Evolutionary conservation across 2,888 invertebrate species (phyloP).

Genomic region (Campoletis raptor): DNA sequence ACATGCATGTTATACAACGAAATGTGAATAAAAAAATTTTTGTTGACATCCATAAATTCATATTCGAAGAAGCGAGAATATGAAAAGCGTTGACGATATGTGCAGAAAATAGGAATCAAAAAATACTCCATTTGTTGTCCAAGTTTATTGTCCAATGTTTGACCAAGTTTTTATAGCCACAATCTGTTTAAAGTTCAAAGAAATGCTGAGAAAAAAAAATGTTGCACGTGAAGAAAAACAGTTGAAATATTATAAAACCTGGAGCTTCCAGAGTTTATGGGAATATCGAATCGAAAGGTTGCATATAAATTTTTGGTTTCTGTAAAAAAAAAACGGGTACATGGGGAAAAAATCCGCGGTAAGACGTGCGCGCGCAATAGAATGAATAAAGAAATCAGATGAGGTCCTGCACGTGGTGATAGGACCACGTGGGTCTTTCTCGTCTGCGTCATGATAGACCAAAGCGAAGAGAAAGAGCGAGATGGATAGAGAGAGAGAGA

Average conservation of each 20-base stretch:
- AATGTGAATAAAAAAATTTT: no score
- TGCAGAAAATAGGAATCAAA: no score
- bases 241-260: not conserved
- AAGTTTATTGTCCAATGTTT: no score
- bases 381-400: constrained; percentile 67
- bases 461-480: constrained; percentile 60
- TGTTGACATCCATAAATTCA: no score
- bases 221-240: no score
- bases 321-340: not conserved
- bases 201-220: no score
- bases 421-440: constrained; percentile 84
- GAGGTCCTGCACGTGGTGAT: constrained; percentile 83
- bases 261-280: not conserved
- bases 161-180: no score
- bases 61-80: no score
- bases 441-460: constrained; percentile 80
- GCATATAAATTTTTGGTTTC: constrained; percentile 11
- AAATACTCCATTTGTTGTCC: no score
- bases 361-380: not conserved
- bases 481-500: constrained; percentile 64
- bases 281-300: not conserved
- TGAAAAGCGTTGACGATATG: no score
- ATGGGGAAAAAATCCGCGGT: not conserved
- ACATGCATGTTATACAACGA: no score
- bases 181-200: no score